phyloP scores from a whole-genome alignment of 2,797 vertebrate species.

The Oceanodroma leucorhoa region DNA sequence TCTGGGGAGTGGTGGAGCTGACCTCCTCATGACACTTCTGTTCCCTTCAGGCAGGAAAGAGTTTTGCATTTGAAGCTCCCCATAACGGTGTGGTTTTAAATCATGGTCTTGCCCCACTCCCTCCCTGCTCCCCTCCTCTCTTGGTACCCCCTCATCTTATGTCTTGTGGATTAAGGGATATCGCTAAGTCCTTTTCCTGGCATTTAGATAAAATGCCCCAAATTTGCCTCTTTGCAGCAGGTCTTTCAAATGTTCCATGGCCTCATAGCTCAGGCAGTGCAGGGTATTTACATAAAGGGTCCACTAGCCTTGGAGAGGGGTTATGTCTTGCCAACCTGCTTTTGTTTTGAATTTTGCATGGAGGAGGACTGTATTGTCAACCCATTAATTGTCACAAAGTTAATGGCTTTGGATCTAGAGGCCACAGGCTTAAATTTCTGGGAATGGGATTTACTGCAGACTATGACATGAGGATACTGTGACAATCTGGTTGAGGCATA shows the following conservation, averaged over 20 bases:
- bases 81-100: not conserved
- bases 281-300: not conserved
- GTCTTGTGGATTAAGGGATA: not conserved
- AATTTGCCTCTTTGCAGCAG: not conserved
- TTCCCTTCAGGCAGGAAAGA: not conserved
- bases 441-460: not conserved
- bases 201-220: not conserved
- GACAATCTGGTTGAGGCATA: not conserved
- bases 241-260: not conserved
- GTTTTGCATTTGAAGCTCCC: not conserved
- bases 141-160: not conserved
- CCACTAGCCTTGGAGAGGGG: not conserved
- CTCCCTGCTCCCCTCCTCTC: not conserved
- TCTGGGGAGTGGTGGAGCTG: not conserved
- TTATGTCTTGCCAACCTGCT: not conserved
- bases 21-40: not conserved
- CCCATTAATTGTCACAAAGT: not conserved
- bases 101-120: not conserved
- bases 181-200: not conserved
- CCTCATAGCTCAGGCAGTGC: not conserved
- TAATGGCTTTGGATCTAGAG: not conserved
- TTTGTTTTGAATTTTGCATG: constrained; percentile 1
- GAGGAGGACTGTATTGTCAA: not conserved
- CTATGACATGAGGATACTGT: constrained; percentile 40
- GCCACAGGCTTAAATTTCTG: not conserved